Percentiles rank a stretch among this genome's conserved stretches.
Evolutionary conservation across 2,888 invertebrate species (phyloP).

Genomic region (Spodoptera exigua): DNA sequence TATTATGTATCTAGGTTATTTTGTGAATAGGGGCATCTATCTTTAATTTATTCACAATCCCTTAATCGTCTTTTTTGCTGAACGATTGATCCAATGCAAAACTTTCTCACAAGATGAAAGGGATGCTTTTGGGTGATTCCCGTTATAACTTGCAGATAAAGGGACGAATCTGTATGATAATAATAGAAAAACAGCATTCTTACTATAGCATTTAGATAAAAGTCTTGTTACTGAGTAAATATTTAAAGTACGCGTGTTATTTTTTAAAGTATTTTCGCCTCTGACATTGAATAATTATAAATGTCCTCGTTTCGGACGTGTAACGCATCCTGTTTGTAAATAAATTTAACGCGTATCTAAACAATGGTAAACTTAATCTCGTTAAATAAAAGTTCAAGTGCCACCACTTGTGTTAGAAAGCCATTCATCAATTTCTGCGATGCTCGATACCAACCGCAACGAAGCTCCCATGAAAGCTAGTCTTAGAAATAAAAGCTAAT

Average conservation of each 20-base stretch:
- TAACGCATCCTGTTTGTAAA: background rate
- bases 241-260: no score
- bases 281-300: no score
- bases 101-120: constrained; percentile 55
- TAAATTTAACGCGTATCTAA: constrained; percentile 19
- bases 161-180: constrained; percentile 38
- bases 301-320: no score
- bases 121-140: constrained; percentile 39
- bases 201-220: constrained; percentile 1
- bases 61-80: constrained; percentile 37
- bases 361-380: constrained; percentile 28
- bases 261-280: no score
- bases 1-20: constrained; percentile 56
- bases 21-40: constrained; percentile 42
- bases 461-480: constrained; percentile 79
- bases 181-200: constrained; percentile 20
- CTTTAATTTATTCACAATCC: constrained; percentile 42
- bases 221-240: no score
- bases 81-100: constrained; percentile 36
- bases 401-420: constrained; percentile 57
- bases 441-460: constrained; percentile 53
- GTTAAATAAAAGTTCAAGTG: constrained; percentile 39
- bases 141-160: constrained; percentile 38
- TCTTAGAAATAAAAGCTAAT: constrained; percentile 86
- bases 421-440: constrained; percentile 61